Evolutionary conservation across 2,888 invertebrate genomes (phyloP).

Genomic region (Choreutis nemorana): DNA sequence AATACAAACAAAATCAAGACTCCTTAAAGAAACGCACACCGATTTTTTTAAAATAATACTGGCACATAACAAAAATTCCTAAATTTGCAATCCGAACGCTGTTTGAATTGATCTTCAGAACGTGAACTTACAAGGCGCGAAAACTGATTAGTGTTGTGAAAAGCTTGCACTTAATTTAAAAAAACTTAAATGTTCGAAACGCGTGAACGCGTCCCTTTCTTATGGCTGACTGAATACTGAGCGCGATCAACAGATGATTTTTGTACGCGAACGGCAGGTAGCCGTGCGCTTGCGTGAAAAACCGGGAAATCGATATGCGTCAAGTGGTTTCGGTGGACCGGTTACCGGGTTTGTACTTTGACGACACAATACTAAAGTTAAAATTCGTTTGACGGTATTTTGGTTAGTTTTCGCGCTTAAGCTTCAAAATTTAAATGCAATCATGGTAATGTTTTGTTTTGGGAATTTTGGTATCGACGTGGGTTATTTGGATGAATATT

Average conservation of each 20-base stretch:
- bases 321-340: constrained; percentile 15
- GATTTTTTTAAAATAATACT: too few relatives aligned
- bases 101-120: too few relatives aligned
- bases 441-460: not conserved
- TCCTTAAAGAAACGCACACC: too few relatives aligned
- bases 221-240: constrained; percentile 47
- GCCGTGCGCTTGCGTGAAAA: constrained; percentile 40
- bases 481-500: too few relatives aligned
- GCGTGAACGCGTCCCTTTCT: constrained; percentile 25
- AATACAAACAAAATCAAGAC: too few relatives aligned
- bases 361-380: constrained; percentile 2
- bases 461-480: constrained; percentile 13
- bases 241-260: constrained; percentile 52
- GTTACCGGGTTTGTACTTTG: not conserved
- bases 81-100: constrained; percentile 17
- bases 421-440: not conserved
- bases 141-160: constrained; percentile 15
- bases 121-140: constrained; percentile 15
- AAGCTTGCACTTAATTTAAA: constrained; percentile 12
- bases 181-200: constrained; percentile 29
- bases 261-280: constrained; percentile 27
- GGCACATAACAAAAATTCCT: constrained; percentile 8
- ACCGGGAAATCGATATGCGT: constrained; percentile 37
- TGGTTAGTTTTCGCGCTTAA: constrained; percentile 14
- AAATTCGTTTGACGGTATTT: constrained; percentile 12